Base-by-base conservation (phyloP, 2,113 vertebrate species). In the Chascanopsetta lugubris region DNA sequence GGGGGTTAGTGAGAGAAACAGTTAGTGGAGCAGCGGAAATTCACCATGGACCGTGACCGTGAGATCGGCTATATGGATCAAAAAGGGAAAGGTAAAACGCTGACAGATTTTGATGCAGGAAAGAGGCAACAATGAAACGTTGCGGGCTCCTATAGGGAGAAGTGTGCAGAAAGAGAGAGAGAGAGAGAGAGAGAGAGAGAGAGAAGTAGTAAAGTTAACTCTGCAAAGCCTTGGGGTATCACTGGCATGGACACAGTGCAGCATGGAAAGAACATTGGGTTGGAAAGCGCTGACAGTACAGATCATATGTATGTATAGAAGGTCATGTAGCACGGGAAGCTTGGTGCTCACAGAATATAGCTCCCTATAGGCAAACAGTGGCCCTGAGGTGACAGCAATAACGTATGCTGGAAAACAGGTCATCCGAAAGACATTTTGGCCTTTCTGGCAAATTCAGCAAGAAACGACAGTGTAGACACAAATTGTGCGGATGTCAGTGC, bases 231-330 rank as follows among this genome's bases (percentile, higher is more conserved):
- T 45, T 65, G 49, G 45, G 76, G 58, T 67, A 71, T 47, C 48
- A 51, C 66, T 61, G 22, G 36, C 53, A 34, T 27, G 34, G 55
- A 64, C 45, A 42, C 34, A 49, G 69, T 21, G 21, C 32, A 60
- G 38, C 40, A 54, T 32, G 60, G 46, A 48, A 27, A 63, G 62
- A 71, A 67, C 51, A 61, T 24, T 67, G 59, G 51, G 75, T 77
- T 56, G 54, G 32, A 75, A 80, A 70, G 60, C 21, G 70, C 79
- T 80, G 79, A 87, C 79, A 66, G 55, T 47, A 61, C 30, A 69
- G 58, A 68, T 79, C 60, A 72, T 62, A 54, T 61, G 45, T 47
- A 40, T 51, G 21, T 69, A 47, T 40, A 51, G 64, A 79, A 79
- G 76, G 83, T 82, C 82, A 77, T 48, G 50, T 40, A 61, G 70